Evolutionary conservation across 30 jellyfish, hydroid and myxozoan genomes (phyloP), one percentile per base, ranked within the genome.

Genomic region (Mastigias papua): DNA sequence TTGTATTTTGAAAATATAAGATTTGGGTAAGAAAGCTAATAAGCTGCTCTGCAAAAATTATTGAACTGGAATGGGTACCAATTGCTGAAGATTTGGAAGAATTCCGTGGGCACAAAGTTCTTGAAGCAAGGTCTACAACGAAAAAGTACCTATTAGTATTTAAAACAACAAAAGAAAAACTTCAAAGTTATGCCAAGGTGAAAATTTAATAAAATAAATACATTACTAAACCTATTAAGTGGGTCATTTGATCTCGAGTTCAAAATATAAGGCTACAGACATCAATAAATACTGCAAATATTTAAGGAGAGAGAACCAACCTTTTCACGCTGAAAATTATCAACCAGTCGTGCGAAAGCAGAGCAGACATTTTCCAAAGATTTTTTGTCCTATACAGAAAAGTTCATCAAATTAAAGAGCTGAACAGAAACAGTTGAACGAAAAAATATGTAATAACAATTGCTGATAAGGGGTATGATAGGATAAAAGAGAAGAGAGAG

Each of bases 261-360:
- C n/a, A n/a, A n/a, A n/a, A n/a, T n/a, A n/a, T n/a, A n/a, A n/a
- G n/a, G n/a, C n/a, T n/a, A n/a, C n/a, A n/a, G n/a, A n/a, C n/a
- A n/a, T n/a, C n/a, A n/a, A n/a, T n/a, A n/a, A n/a, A n/a, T n/a
- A n/a, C n/a, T n/a, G n/a, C n/a, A n/a, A n/a, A n/a, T 46, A 16
- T 46, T 8, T 46, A 46, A 46, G 60, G 17, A 21, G 27, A 54
- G 17, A 10, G 27, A 54, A 0, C 93, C 15, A 34, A 90, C 98
- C 90, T 74, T 80, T 34, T 94, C 97, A 49, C 89, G 77, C 65
- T 94, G 99, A 64, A 89, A 80, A 61, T 94, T 94, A 89, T 94
- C 99, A 50, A 94, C 99, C 3, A 94, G 78, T 67, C 99, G 51
- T 15, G 99, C 97, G 54, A 94, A 94, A 9, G 99, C 99, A 32